Base-by-base conservation (phyloP, 2,797 vertebrate species). In the Menidia menidia region DNA sequence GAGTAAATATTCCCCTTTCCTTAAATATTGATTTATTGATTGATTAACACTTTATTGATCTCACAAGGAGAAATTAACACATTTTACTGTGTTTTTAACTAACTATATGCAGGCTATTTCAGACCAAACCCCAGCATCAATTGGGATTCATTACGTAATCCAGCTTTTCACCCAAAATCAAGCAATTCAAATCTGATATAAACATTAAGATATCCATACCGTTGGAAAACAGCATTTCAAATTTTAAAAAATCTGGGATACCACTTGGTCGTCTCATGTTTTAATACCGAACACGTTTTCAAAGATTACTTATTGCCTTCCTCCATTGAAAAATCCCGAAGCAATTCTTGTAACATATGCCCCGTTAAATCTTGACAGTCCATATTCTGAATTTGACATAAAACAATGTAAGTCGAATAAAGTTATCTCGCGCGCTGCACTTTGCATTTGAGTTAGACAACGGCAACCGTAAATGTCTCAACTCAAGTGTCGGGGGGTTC, bases 301-400 rank as follows among this genome's bases (percentile, higher is more conserved):
- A 9, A n/a, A 9, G 6, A 48, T 50, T 18, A 50, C 6, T 6
- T 39, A 39, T 9, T 6, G 9, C 6, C 18, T 18, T 19, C 18
- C 19, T 19, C 9, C 47, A 19, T 8, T 18, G 0, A 43, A 42
- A 43, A 64, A 39, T 35, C 10, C 8, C 35, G 10, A 67, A 65
- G 16, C 16, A 76, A 56, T 64, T 58, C 0, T 6, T 6, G 13
- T 30, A 43, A 45, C 35, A 45, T 13, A 4, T 11, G 14, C 4
- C 32, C n/a, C 3, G 3, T 31, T 18, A 0, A 50, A 50, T 7
- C 4, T 12, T 15, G 14, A 31, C 30, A 41, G 2, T 0, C 0
- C 35, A 10, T 9, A 5, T 14, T 5, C n/a, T 16, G 25, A 70
- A 54, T 53, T 25, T 25, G 25, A 25, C 25, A 25, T 25, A 25